Base-by-base conservation (phyloP, 1,140 invertebrate species). In the Magallana angulata region DNA sequence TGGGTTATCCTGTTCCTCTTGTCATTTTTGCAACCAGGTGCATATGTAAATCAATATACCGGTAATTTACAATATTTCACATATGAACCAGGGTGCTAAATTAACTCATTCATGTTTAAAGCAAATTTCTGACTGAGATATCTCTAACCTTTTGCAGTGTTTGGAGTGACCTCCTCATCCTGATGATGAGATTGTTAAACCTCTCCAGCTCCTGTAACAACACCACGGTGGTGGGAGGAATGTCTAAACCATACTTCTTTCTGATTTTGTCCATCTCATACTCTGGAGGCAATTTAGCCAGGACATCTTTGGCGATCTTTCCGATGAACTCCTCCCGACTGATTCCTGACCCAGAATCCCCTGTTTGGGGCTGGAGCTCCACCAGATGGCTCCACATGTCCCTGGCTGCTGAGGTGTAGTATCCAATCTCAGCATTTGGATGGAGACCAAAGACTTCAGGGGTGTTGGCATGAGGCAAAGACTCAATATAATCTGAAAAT, bases 131-230 rank as follows among this genome's bases (percentile, higher is more conserved):
- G 36, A 48, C 36, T 48, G 36, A 48, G 36, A 48, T 48, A 48
- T 48, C 2, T 48, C 36, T 64, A 88, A 97, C 97, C 95, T 97
- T 97, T 93, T 96, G 96, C 1, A 98, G 94, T 81, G 97, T 96
- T 7, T 95, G 95, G 57, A 98, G 94, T 0, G 97, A 97, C 85
- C 94, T 95, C 16, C 94, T 96, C 96, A 98, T 98, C 86, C 95
- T 96, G n/a, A 93, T 93, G 81, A 98, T 96, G 7, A 98, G 95
- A 62, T 96, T 95, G 94, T 98, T 98, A 94, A 98, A 98, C 92
- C 97, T 96, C 92, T 98, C 97, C 24, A 98, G 94, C 94, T 98
- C 98, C 96, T 98, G 98, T 71, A 98, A 95, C 57, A 98, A 94
- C 5, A 98, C 98, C 48, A 98, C 97, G 0, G 97, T 96, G 0